A percentile compares a stretch with the other conserved stretches of the same genome.
phyloP scores from a whole-genome alignment of 2,113 vertebrate genomes.

The Alethe diademata region DNA sequence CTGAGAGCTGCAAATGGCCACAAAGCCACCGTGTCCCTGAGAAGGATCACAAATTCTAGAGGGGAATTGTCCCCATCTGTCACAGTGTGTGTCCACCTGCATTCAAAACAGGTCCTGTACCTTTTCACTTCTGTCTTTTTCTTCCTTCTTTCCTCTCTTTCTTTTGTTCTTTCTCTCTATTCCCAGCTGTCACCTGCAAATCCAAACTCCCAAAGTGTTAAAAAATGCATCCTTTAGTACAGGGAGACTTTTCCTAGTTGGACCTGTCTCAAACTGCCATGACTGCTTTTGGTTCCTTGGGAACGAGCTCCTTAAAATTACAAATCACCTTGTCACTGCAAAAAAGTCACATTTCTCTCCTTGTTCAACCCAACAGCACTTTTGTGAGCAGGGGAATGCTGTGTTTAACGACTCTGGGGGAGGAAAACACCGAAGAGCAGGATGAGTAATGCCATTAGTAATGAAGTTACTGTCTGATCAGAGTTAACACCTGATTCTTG shows the following conservation, averaged over 20 bases:
- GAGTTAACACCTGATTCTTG: constrained; percentile 12
- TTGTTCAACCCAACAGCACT: background rate
- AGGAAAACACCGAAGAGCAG: background rate
- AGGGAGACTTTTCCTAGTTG: background rate
- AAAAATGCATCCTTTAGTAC: background rate
- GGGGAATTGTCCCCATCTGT: background rate
- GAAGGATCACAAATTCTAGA: background rate
- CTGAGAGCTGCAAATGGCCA: background rate
- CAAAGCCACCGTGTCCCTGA: background rate
- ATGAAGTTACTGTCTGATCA: background rate
- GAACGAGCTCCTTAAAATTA: background rate
- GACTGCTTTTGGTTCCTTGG: background rate
- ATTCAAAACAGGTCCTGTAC: background rate
- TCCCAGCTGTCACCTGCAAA: background rate
- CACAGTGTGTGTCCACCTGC: background rate
- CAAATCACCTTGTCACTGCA: background rate
- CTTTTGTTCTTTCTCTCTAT: background rate
- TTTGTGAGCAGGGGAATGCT: background rate
- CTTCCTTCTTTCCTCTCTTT: background rate
- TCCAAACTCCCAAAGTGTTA: background rate
- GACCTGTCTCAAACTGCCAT: background rate
- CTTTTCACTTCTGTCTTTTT: background rate
- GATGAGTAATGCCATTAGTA: background rate
- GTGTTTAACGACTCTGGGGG: background rate
- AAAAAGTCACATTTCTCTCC: background rate